These are phyloP conservation scores for Spinus olivaceus DNA, from an alignment of 2,797 vertebrate genomes.

Conservation along the genomic window DNA sequence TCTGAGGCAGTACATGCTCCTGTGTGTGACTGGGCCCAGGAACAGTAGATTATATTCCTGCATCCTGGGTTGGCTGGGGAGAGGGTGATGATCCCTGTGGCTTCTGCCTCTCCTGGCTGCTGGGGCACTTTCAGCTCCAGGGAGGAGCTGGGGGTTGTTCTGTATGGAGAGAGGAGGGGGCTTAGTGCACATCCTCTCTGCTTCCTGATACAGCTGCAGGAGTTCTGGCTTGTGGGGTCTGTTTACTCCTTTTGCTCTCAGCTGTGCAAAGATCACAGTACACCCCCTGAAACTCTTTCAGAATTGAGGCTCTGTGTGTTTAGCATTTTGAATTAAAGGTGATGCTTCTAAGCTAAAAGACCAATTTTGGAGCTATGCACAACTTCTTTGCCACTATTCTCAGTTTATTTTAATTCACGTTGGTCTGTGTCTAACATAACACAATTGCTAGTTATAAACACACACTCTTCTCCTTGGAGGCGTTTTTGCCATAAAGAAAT, in stretches of 20 bases:
- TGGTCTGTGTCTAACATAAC: background rate
- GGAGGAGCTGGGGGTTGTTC: background rate
- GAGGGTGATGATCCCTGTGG: background rate
- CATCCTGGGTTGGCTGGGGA: background rate
- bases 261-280: background rate
- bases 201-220: background rate
- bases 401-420: background rate
- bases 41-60: background rate
- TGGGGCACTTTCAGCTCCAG: background rate
- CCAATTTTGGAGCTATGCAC: background rate
- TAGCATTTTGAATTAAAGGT: background rate
- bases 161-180: background rate
- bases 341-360: background rate
- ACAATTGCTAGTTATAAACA: background rate
- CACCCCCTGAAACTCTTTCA: background rate
- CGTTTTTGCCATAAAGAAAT: background rate
- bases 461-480: background rate
- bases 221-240: background rate
- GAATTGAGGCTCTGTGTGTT: background rate
- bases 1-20: background rate
- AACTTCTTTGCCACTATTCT: background rate
- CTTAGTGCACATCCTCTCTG: background rate
- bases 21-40: background rate
- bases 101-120: background rate
- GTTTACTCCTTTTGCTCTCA: background rate